Base-by-base conservation (phyloP, 2,797 vertebrate species). In the Pseudochaenichthys georgianus region DNA sequence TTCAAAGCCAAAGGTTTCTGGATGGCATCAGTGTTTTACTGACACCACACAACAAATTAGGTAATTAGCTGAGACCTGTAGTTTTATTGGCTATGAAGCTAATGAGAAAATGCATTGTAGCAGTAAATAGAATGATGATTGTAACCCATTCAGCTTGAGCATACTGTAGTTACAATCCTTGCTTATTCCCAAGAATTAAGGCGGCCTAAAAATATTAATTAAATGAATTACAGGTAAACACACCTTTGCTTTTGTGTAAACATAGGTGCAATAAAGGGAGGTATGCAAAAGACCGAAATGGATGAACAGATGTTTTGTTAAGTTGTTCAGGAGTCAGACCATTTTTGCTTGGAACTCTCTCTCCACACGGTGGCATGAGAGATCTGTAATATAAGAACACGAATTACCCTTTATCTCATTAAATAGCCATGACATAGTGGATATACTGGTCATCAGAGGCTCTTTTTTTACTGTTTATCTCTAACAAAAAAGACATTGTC, bases 61-160 rank as follows among this genome's bases (percentile, higher is more conserved):
- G 70, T 94, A 95, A 90, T 95, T 94, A 77, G 93, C 93, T 0
- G 94, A 94, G 73, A 95, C 93, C 67, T 95, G 94, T 54, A 95
- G 8, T 65, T 70, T 48, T 55, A 15, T 64, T 34, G 17, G 17
- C 13, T 0, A 3, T 41, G 3, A 45, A n/a, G 12, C 9, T 43
- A 60, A 54, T 58, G 15, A 3, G n/a, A 15, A 19, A 42, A 43
- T 54, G 42, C 7, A 31, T 1, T 61, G 54, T 4, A 19, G 50
- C 17, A 51, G 28, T 58, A 13, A 8, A 64, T 9, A 48, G 13
- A 48, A 54, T 43, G 42, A 41, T n/a, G 19, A 47, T 57, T 34
- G 13, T 52, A 53, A 31, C 0, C 13, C 52, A 62, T 65, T 19
- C 54, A 17, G 3, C 21, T 13, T 3, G 1, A 28, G 4, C 38